phyloP scores from a whole-genome alignment of 2,888 invertebrate species.

The Protula sp. region DNA sequence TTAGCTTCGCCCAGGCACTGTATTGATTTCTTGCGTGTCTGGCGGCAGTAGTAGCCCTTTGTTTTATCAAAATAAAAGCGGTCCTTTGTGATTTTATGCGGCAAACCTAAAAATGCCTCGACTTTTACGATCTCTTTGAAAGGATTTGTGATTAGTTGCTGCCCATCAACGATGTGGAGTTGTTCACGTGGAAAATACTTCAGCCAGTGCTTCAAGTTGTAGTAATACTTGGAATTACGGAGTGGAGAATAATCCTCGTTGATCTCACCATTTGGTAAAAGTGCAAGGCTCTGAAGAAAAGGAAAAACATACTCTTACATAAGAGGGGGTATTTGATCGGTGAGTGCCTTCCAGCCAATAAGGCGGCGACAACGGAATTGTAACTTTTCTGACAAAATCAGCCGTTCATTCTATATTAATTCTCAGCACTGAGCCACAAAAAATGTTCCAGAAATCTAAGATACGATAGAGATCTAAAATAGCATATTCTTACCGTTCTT shows the following conservation, averaged over 20 bases:
- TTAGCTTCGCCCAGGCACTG: constrained; percentile 82
- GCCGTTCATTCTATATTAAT: no score
- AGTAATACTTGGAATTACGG: constrained; percentile 46
- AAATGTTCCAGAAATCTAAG: no score
- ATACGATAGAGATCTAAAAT: no score
- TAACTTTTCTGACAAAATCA: no score
- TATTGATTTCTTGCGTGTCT: constrained; percentile 38
- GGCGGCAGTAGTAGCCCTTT: constrained; percentile 85
- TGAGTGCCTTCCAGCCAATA: no score
- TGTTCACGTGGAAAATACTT: constrained; percentile 86
- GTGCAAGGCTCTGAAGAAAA: no score
- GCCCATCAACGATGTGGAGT: constrained; percentile 79
- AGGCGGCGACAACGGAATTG: no score
- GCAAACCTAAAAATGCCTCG: constrained; percentile 43
- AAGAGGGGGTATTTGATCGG: no score
- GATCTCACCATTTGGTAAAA: no score
- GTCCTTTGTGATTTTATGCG: constrained; percentile 55
- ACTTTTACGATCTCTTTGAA: constrained; percentile 39
- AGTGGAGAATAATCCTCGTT: constrained; percentile 28
- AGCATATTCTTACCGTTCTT: no score
- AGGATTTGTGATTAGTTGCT: constrained; percentile 42
- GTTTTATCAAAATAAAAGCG: constrained; percentile 96
- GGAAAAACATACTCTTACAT: no score
- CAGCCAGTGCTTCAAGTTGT: constrained; percentile 85
- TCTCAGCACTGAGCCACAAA: no score